Conservation (phyloP, 2,888 invertebrate species). For the Lacanobia wlatinum region DNA sequence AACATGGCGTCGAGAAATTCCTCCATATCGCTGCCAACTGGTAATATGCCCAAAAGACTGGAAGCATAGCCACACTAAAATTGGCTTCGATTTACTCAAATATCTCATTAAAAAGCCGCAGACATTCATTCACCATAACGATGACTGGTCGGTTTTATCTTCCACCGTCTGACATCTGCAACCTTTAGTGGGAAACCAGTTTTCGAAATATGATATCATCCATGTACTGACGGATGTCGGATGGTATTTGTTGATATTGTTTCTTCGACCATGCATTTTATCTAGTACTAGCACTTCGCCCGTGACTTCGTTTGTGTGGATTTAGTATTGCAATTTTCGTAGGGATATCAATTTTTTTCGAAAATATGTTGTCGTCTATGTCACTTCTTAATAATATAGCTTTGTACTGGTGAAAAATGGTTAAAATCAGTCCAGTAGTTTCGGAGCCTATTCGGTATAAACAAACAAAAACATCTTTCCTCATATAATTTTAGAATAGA, state of each 20-base stretch:
- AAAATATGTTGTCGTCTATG: no score
- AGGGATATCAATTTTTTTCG: no score
- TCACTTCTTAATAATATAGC: no score
- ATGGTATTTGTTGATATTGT: neutral
- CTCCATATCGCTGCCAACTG: no score
- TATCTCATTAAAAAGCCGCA: neutral
- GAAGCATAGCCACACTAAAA: neutral
- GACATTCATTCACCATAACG: constrained; percentile 5
- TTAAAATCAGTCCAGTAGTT: no score
- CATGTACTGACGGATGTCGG: constrained; percentile 9
- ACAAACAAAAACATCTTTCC: no score
- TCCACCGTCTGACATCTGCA: constrained; percentile 11
- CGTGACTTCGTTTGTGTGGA: no score
- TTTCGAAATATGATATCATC: constrained; percentile 34
- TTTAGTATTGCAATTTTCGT: no score
- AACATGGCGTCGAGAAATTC: no score
- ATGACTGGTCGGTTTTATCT: constrained; percentile 19
- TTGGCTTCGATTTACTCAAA: neutral
- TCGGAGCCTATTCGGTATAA: no score
- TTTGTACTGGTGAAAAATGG: no score
- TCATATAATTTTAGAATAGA: no score
- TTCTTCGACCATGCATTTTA: constrained; percentile 17
- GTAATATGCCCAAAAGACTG: neutral
- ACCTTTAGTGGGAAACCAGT: constrained; percentile 30
- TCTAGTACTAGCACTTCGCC: neutral